Evolutionary conservation across 2,888 invertebrate genomes (phyloP).

Genomic region (Heliothis peltigera): DNA sequence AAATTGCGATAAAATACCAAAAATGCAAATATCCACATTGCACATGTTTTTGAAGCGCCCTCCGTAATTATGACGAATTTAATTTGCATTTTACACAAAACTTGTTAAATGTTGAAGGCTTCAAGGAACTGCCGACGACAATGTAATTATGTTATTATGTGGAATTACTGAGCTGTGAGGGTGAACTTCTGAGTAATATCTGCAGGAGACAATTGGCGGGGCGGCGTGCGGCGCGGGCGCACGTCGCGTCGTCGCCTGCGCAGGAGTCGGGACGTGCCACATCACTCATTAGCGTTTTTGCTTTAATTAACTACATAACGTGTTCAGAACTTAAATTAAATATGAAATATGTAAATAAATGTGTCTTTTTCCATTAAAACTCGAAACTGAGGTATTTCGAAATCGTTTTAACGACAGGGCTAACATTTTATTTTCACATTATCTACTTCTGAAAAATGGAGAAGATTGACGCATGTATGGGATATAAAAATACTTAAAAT

Average conservation of each 20-base stretch:
- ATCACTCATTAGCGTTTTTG: slow-evolving; percentile 56
- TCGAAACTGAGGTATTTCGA: slow-evolving; percentile 22
- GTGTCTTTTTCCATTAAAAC: slow-evolving; percentile 13
- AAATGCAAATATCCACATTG: slow-evolving; percentile 22
- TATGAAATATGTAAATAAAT: slow-evolving; percentile 52
- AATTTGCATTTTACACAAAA: slow-evolving; percentile 69
- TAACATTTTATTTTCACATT: slow-evolving; percentile 20
- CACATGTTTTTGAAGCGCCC: slow-evolving; percentile 32
- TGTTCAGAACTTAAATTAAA: slow-evolving; percentile 39
- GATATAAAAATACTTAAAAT: background rate
- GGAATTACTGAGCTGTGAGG: slow-evolving; percentile 60
- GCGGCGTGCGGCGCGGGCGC: slow-evolving; percentile 43
- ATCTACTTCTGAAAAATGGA: slow-evolving; percentile 11
- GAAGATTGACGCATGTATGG: background rate
- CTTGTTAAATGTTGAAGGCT: slow-evolving; percentile 55
- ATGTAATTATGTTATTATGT: slow-evolving; percentile 71
- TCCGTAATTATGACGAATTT: slow-evolving; percentile 52
- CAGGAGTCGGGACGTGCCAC: slow-evolving; percentile 42
- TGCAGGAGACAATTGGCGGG: slow-evolving; percentile 43
- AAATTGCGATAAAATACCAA: slow-evolving; percentile 33
- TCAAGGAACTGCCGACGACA: slow-evolving; percentile 46
- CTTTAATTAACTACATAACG: slow-evolving; percentile 46
- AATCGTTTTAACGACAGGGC: slow-evolving; percentile 18
- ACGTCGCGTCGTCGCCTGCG: slow-evolving; percentile 44
- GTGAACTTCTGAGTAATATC: slow-evolving; percentile 58